A percentile compares a stretch with the other conserved stretches of the same genome.
Conservation (phyloP, 2,797 vertebrate species). For the Crocidura indochinensis region DNA sequence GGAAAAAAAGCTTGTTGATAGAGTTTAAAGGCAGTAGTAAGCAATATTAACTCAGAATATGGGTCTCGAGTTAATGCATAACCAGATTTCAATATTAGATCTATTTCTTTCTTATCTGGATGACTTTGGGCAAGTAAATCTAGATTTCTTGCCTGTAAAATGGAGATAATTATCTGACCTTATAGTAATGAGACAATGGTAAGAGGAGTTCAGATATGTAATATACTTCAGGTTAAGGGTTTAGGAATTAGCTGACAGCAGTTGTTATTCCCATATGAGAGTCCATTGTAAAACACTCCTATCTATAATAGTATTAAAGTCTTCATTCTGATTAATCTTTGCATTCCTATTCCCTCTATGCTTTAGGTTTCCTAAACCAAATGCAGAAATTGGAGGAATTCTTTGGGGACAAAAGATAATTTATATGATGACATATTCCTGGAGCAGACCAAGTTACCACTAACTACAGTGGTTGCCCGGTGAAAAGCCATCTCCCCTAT, state of each 20-base stretch:
- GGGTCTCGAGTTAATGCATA: not conserved
- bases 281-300: not conserved
- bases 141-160: conserved; percentile 41
- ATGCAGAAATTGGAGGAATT: conserved; percentile 40
- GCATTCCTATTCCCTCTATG: not conserved
- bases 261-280: not conserved
- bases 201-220: not conserved
- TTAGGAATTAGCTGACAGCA: not conserved
- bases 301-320: not conserved
- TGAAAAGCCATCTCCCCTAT: conserved; percentile 1
- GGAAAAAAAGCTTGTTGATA: not conserved
- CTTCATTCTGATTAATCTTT: conserved; percentile 15
- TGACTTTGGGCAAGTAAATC: not conserved
- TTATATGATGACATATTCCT: not conserved
- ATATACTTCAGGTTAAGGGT: not conserved
- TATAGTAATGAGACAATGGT: not conserved
- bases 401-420: conserved; percentile 7
- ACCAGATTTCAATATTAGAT: not conserved
- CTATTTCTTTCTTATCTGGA: conserved; percentile 1
- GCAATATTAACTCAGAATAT: not conserved
- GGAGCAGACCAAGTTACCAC: not conserved
- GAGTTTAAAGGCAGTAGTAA: conserved; percentile 19
- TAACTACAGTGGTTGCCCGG: not conserved
- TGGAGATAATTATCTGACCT: not conserved
- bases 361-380: conserved; percentile 21